Percentiles rank a stretch among this genome's conserved stretches.
Evolutionary conservation across 2,113 vertebrate genomes (phyloP).

Genomic region (Columba livia): DNA sequence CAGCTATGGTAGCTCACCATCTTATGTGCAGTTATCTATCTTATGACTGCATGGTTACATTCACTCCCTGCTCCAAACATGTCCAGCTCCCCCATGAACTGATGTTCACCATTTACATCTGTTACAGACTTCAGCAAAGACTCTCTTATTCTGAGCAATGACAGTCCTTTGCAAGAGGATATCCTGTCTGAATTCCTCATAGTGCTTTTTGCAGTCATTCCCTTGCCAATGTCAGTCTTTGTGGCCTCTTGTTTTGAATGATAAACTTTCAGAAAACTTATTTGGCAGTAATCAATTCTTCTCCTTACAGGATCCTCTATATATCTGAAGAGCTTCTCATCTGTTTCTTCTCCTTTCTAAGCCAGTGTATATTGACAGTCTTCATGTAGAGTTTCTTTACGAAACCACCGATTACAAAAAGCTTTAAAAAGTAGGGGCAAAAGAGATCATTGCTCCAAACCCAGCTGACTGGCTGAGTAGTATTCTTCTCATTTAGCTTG

Average conservation of each 20-base stretch:
- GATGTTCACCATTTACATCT: constrained; percentile 1
- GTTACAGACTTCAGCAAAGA: constrained; percentile 17
- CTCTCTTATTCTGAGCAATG: background rate
- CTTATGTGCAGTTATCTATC: constrained; percentile 45
- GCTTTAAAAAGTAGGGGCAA: background rate
- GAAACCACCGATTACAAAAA: background rate
- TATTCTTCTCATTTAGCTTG: background rate
- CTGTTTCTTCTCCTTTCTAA: background rate
- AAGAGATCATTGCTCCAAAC: constrained; percentile 1
- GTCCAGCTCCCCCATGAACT: constrained; percentile 26
- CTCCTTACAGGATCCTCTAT: background rate
- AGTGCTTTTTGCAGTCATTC: background rate
- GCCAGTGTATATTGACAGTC: background rate
- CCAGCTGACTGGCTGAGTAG: background rate
- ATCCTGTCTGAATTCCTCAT: background rate
- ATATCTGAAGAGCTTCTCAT: background rate
- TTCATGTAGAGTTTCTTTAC: background rate
- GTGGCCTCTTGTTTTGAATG: constrained; percentile 1
- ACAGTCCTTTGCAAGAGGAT: background rate
- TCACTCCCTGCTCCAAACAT: background rate
- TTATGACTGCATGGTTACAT: background rate
- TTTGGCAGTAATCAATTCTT: background rate
- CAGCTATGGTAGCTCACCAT: constrained; percentile 33
- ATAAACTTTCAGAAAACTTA: background rate
- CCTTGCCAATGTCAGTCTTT: background rate